Evolutionary conservation across 2,113 vertebrate species (phyloP).

Genomic region (Axis porcinus): DNA sequence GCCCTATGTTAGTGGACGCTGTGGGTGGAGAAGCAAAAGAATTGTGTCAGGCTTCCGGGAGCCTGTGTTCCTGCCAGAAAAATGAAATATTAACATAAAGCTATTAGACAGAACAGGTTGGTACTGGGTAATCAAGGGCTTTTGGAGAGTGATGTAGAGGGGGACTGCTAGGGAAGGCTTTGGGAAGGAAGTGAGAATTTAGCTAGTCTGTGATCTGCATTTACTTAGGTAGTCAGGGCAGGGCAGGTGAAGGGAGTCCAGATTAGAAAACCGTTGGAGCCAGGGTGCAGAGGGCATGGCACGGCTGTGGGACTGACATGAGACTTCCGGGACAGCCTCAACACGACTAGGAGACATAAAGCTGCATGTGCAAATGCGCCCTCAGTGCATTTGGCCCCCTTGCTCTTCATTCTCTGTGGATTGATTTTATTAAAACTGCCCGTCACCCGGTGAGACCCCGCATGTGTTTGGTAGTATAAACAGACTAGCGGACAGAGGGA

Average conservation of each 20-base stretch:
- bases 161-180: background rate
- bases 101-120: background rate
- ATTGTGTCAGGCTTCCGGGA: background rate
- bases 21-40: background rate
- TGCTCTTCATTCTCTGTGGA: background rate
- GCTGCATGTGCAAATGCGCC: background rate
- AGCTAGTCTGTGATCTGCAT: background rate
- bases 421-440: background rate
- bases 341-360: background rate
- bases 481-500: background rate
- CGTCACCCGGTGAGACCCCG: background rate
- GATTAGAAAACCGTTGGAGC: background rate
- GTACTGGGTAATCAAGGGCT: background rate
- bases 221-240: background rate
- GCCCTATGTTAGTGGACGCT: background rate
- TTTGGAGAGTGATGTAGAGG: background rate
- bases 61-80: background rate
- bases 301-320: background rate
- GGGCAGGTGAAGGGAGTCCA: background rate
- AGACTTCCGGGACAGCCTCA: background rate
- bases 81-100: background rate
- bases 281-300: background rate
- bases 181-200: background rate
- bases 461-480: background rate
- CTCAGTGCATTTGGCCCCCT: background rate